These are phyloP conservation scores for Lasioglossum morio DNA, from an alignment of 2,888 invertebrate species.

Conservation along the genomic window DNA sequence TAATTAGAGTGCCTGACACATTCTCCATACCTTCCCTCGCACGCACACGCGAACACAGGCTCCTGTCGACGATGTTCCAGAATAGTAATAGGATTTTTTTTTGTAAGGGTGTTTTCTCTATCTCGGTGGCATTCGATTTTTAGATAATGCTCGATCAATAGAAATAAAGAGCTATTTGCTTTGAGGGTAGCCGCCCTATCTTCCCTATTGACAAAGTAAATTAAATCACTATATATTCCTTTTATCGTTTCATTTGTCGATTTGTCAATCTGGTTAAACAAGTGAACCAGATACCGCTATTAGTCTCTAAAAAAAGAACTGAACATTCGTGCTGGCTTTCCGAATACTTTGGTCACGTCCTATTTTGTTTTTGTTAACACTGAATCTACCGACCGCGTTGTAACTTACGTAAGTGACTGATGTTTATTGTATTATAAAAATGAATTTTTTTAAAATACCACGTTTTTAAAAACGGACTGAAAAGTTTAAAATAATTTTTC, in stretches of 20 bases:
- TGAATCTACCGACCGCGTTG: too few relatives aligned
- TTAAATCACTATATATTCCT: not conserved
- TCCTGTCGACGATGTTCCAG: not conserved
- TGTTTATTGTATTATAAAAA: too few relatives aligned
- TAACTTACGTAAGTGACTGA: too few relatives aligned
- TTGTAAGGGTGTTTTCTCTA: not conserved
- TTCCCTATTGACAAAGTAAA: not conserved
- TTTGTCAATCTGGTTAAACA: not conserved
- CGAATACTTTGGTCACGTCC: not conserved
- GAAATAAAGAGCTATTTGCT: slow-evolving; percentile 1
- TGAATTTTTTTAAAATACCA: too few relatives aligned
- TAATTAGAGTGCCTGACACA: slow-evolving; percentile 7
- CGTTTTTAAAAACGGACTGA: too few relatives aligned
- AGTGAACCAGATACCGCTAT: not conserved
- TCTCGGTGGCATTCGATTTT: not conserved
- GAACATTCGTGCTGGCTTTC: not conserved
- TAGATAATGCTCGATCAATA: slow-evolving; percentile 2
- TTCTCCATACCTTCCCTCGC: not conserved
- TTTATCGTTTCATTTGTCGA: not conserved
- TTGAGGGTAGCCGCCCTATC: not conserved
- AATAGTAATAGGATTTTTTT: not conserved
- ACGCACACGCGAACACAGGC: not conserved
- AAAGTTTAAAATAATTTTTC: too few relatives aligned
- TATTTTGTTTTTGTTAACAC: not conserved
- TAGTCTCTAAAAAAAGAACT: not conserved